Base-by-base conservation (phyloP, 1,140 invertebrate species). In the Macrobrachium rosenbergii region DNA sequence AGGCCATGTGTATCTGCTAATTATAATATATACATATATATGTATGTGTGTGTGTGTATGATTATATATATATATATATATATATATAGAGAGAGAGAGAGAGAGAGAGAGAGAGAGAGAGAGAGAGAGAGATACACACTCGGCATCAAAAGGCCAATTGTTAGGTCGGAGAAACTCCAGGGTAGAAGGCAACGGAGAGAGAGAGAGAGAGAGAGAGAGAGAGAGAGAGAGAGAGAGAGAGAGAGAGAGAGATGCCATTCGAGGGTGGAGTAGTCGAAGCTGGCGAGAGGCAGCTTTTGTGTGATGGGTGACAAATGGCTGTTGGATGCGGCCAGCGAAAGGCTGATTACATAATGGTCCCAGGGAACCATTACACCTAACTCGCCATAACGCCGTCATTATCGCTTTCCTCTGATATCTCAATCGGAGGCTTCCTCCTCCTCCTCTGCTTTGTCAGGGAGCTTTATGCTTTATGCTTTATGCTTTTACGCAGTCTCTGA, bases 371-470 rank as follows among this genome's bases (percentile, higher is more conserved):
- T 75, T 75, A 75, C 5, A 17, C 14, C 37, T 52, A 75, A 75
- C 37, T 45, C 8, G 58, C 73, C 73, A 75, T 75, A 75, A 45
- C 72, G 37, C n/a, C n/a, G n/a, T n/a, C n/a, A n/a, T n/a, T n/a
- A n/a, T 37, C 12, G 7, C 45, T 75, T 75, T 17, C 14, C 43
- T 45, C 10, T 23, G 37, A 52, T 75, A 45, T 19, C 14, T n/a
- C 14, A 75, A 37, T n/a, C 37, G 2, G 10, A 17, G n/a, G 5
- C 37, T 45, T 37, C 28, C 28, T 37, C 28, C 28, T 37, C n/a
- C 17, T 45, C 52, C 43, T 7, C 3, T 37, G 1, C 28, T 37
- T 1, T 3, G 28, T 37, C 28, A 37, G 28, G 28, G 1, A 37
- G 28, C n/a, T n/a, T n/a, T n/a, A n/a, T n/a, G n/a, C n/a, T n/a